phyloP scores from a whole-genome alignment of 2,113 vertebrate species.

The Dipodomys merriami region DNA sequence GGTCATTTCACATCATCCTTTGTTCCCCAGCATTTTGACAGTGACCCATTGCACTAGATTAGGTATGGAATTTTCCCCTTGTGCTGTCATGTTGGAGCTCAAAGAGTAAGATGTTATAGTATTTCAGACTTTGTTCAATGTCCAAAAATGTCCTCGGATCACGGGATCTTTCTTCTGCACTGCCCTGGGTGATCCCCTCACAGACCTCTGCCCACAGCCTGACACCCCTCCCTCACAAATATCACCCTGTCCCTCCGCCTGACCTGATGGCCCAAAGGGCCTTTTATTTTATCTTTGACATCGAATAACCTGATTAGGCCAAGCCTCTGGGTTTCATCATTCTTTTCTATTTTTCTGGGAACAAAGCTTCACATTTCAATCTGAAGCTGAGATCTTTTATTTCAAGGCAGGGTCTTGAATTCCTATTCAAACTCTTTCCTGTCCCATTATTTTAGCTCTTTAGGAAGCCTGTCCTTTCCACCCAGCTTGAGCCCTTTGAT shows the following conservation, averaged over 20 bases:
- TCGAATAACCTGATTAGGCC: background rate
- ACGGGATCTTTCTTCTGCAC: background rate
- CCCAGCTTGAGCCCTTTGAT: background rate
- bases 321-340: background rate
- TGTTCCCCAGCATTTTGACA: too few relatives aligned
- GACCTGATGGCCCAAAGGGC: background rate
- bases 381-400: background rate
- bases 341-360: background rate
- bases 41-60: too few relatives aligned
- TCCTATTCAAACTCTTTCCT: background rate
- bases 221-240: background rate
- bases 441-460: background rate
- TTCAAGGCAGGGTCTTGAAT: slow-evolving; percentile 10
- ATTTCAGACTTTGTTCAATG: background rate
- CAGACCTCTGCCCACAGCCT: background rate
- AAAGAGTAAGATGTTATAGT: background rate
- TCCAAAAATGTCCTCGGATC: background rate
- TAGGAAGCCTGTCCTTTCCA: background rate
- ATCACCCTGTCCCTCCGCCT: too few relatives aligned
- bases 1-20: background rate
- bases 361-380: slow-evolving; percentile 1
- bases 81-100: background rate
- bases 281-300: background rate
- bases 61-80: background rate
- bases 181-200: background rate